Conservation (phyloP, 2,797 vertebrate species). For the Trematocara caparti region DNA sequence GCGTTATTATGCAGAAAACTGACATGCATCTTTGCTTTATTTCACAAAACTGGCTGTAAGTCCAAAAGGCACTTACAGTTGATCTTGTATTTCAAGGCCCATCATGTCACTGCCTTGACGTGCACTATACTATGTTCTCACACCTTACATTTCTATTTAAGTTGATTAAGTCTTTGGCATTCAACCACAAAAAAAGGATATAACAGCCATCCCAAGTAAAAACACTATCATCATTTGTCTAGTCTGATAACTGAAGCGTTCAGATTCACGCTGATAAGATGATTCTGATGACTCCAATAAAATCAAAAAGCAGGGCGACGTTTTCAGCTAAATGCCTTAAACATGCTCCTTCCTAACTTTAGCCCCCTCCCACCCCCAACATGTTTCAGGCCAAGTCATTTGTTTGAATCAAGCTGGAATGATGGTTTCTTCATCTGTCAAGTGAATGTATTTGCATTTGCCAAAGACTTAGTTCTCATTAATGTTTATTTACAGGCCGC, state of each 20-base stretch:
- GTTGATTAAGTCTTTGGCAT: conserved; percentile 77
- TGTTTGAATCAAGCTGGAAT: conserved; percentile 39
- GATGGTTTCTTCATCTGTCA: conserved; percentile 62
- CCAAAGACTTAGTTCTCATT: conserved; percentile 90
- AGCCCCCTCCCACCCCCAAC: conserved; percentile 5
- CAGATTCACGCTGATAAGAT: conserved; percentile 25
- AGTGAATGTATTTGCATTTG: conserved; percentile 89
- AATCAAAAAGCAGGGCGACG: conserved; percentile 50
- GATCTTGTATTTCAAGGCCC: conserved; percentile 34
- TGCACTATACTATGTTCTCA: conserved; percentile 67
- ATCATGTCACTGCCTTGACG: conserved; percentile 53
- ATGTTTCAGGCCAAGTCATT: conserved; percentile 48
- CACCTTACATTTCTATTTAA: conserved; percentile 46
- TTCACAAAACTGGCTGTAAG: conserved; percentile 52
- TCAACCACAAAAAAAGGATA: conserved; percentile 53
- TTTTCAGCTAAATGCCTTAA: conserved; percentile 75
- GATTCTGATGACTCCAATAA: conserved; percentile 25
- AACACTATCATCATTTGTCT: conserved; percentile 27
- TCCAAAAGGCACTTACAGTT: conserved; percentile 67
- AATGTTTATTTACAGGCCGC: conserved; percentile 84
- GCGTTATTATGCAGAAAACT: conserved; percentile 71
- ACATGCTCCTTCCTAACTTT: conserved; percentile 44
- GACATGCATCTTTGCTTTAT: conserved; percentile 65
- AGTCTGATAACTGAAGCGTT: conserved; percentile 9
- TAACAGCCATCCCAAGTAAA: conserved; percentile 44